These are phyloP conservation scores for Steinernema khuongi DNA, from an alignment of 1,140 invertebrate species.

Conservation along the genomic window DNA sequence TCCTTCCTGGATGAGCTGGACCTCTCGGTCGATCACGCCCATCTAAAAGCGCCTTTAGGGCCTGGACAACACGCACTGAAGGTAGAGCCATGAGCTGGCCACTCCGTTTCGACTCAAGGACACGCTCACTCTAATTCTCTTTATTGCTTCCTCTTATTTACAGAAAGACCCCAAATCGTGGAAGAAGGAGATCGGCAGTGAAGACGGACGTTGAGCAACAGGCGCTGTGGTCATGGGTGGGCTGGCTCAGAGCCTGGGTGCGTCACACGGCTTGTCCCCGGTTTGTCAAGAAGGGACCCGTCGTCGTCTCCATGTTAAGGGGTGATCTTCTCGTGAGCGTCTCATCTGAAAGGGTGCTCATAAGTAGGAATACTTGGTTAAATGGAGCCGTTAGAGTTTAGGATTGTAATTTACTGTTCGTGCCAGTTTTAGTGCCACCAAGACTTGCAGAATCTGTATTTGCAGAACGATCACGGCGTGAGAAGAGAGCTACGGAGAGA, in stretches of 20 bases:
- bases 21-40: constrained; percentile 19
- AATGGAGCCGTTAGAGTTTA: no score
- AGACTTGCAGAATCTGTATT: constrained; percentile 18
- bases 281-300: background rate
- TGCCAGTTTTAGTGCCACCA: no score
- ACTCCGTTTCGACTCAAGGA: background rate
- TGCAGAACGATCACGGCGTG: background rate
- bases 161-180: constrained; percentile 16
- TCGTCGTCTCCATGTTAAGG: background rate
- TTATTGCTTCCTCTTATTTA: constrained; percentile 19
- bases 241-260: background rate
- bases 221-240: background rate
- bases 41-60: no score
- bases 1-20: constrained; percentile 14
- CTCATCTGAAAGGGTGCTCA: no score
- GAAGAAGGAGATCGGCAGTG: background rate
- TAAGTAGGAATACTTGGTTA: no score
- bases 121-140: background rate
- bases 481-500: background rate
- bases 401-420: no score
- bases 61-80: no score
- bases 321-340: no score
- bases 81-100: no score
- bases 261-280: background rate
- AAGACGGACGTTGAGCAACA: background rate